Base-by-base conservation (phyloP, 1,140 invertebrate species). In the Neoseiulus cucumeris region DNA sequence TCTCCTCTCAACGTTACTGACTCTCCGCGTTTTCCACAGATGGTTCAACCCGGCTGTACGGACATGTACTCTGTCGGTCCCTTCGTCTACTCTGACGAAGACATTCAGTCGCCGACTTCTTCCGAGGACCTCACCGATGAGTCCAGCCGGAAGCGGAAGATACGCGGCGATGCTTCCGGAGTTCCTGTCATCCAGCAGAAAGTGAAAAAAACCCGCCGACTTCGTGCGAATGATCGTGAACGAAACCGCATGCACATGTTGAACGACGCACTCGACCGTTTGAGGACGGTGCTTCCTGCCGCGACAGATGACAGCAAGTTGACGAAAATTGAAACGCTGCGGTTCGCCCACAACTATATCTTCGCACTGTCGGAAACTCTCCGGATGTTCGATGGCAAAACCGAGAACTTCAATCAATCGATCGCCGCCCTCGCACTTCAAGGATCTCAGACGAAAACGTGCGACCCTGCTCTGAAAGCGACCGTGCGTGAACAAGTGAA, bases 211-310 rank as follows among this genome's bases (percentile, higher is more conserved):
- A 84, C 84, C 66, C 82, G 93, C 51, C 81, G 93, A 51, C 83
- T 89, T 74, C 96, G 96, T 74, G 93, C 93, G 0, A 98, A 98
- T 74, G 90, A 96, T 73, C 81, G 93, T 51, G 93, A 97, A 75
- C 79, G 93, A 14, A 91, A 91, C 74, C 81, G 93, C 65, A 97
- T 98, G 93, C 93, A 98, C 74, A 90, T 87, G 73, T 76, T 98
- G 41, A 98, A 98, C 75, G 85, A 91, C 74, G 92, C 93, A 2
- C 75, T 98, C 72, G 93, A 98, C 71, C 80, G 83, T 42, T 78
- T 98, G 1, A 79, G 93, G 20, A 84, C 84, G 70, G 87, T 87
- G 0, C 73, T 93, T 42, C 89, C 89, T 0, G 86, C 88, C 0
- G 86, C 89, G 71, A 87, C 89, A 2, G 89, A 94, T 76, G 91